phyloP scores from a whole-genome alignment of 2,113 vertebrate genomes.

The Stomatorhinus ivindoensis region DNA sequence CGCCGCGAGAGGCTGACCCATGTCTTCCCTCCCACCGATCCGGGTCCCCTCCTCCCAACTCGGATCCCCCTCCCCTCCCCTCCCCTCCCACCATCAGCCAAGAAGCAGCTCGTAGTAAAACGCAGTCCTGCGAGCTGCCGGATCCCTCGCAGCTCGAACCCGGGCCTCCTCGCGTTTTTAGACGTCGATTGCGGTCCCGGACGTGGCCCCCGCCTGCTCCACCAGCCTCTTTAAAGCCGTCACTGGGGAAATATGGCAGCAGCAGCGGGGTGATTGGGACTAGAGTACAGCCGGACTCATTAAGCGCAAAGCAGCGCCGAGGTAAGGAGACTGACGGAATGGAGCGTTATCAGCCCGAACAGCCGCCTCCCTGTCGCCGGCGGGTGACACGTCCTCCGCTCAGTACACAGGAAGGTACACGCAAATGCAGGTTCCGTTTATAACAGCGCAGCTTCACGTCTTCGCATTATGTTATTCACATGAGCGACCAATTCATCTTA shows the following conservation, averaged over 20 bases:
- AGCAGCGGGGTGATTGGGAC: background rate
- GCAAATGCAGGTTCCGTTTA: background rate
- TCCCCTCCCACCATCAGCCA: background rate
- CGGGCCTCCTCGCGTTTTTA: background rate
- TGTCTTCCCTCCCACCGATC: slow-evolving; percentile 6
- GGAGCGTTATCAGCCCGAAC: background rate
- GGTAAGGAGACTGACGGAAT: background rate
- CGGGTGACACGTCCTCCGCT: background rate
- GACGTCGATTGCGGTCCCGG: background rate
- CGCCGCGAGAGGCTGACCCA: slow-evolving; percentile 23
- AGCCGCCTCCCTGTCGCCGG: background rate
- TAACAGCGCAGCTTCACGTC: background rate
- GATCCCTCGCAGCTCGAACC: background rate
- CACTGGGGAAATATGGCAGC: background rate
- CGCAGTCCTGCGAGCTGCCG: background rate
- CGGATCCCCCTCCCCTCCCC: background rate
- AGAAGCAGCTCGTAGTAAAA: background rate
- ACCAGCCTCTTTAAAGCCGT: background rate
- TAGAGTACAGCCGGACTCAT: background rate
- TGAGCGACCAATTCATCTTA: background rate
- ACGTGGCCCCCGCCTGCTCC: background rate
- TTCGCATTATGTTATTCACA: background rate
- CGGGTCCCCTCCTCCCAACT: background rate
- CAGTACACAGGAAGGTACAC: background rate
- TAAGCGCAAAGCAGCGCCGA: background rate